These are phyloP conservation scores for Caradrina clavipalpis DNA, from an alignment of 2,888 invertebrate genomes.

Conservation along the genomic window DNA sequence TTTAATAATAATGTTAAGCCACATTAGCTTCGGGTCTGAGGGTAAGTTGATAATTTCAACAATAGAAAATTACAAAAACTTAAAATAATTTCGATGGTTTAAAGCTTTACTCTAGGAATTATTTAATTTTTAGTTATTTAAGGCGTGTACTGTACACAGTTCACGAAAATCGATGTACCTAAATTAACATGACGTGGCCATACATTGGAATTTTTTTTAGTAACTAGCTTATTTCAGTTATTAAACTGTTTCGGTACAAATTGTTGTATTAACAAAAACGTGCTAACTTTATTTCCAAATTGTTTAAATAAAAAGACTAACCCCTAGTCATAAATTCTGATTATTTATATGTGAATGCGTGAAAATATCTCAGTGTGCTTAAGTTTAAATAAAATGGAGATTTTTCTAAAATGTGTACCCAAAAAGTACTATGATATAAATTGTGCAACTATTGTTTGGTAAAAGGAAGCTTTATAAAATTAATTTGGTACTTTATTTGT, in stretches of 20 bases:
- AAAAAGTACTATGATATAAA: slow-evolving; percentile 3
- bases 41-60: neutral
- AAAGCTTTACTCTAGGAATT: slow-evolving; percentile 7
- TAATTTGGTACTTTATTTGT: slow-evolving; percentile 4
- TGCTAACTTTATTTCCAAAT: slow-evolving; percentile 55
- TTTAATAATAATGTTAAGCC: neutral
- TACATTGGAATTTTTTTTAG: slow-evolving; percentile 69
- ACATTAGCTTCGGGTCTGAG: neutral
- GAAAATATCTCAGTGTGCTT: slow-evolving; percentile 4
- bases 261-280: slow-evolving; percentile 52
- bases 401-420: neutral
- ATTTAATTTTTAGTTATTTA: slow-evolving; percentile 30
- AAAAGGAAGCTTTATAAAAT: slow-evolving; percentile 2
- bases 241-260: slow-evolving; percentile 55
- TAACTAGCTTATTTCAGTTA: slow-evolving; percentile 46
- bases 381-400: slow-evolving; percentile 2
- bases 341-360: slow-evolving; percentile 29
- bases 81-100: neutral
- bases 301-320: slow-evolving; percentile 74
- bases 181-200: slow-evolving; percentile 74
- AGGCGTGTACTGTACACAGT: slow-evolving; percentile 29
- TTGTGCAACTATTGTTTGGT: slow-evolving; percentile 21
- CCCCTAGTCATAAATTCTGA: slow-evolving; percentile 75
- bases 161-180: slow-evolving; percentile 65
- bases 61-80: no score